Percentiles rank a stretch among this genome's conserved stretches.
These are phyloP conservation scores for Pogonocichla stellata DNA, from an alignment of 2,113 vertebrate genomes.

Conservation along the genomic window DNA sequence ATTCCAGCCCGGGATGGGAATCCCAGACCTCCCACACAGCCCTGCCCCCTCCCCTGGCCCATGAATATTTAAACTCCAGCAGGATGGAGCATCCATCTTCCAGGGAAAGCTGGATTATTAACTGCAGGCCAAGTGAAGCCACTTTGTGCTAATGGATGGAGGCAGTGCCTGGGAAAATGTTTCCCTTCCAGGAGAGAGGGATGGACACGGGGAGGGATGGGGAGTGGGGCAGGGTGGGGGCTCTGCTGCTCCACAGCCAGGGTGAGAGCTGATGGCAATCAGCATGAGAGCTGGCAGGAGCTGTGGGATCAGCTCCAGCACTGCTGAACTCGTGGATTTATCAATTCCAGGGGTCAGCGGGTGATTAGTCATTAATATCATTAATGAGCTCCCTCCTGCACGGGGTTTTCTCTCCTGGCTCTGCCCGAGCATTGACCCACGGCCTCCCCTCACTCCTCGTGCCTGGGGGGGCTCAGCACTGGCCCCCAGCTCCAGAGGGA, in stretches of 20 bases:
- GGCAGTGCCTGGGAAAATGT: conserved; percentile 7
- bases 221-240: background rate
- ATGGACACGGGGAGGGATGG: accelerated
- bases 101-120: conserved; percentile 54
- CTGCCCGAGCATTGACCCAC: background rate
- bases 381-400: background rate
- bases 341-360: background rate
- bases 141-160: conserved; percentile 50
- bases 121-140: conserved; percentile 39
- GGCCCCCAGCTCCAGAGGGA: background rate
- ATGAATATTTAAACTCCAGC: conserved; percentile 54
- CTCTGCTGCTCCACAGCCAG: background rate
- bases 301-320: background rate
- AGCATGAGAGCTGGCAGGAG: background rate
- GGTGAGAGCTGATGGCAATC: background rate
- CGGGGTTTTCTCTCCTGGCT: background rate
- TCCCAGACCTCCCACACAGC: accelerated
- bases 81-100: conserved; percentile 48
- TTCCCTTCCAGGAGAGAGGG: background rate
- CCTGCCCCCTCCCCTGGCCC: background rate
- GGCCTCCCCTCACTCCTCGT: accelerated
- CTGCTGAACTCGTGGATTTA: accelerated
- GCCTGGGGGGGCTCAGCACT: accelerated
- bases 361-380: background rate
- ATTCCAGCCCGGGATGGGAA: background rate